Base-by-base conservation (phyloP, 2,888 invertebrate genomes). In the Abrostola tripartita region DNA sequence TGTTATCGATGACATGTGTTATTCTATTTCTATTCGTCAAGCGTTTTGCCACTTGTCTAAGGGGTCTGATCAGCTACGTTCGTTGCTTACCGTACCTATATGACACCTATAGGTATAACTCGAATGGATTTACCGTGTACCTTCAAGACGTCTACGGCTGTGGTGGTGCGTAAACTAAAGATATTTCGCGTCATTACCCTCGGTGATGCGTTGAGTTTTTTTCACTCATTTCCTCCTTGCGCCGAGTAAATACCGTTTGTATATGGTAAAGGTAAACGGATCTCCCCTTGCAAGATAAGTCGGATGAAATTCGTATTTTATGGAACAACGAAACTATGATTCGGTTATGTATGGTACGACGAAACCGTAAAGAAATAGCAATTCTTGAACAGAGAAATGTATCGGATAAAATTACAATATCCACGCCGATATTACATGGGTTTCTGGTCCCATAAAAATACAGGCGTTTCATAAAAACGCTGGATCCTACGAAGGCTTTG, bases 111-210 rank as follows among this genome's bases (percentile, higher is more conserved):
- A 57, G 12, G 42, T 37, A 7, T 42, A 37, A 37, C 44, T 37
- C 36, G 35, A 64, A 12, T 7, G 24, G 52, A 49, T 50, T 36
- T 41, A 40, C 14, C 42, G 37, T 40, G 61, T 64, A 78, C 71
- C 71, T 68, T 64, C 57, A 68, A 58, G 66, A 38, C 51, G 58
- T 51, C 60, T 76, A 79, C 44, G 12, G 2, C 40, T 40, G 57
- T 74, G 77, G 57, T 78, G 86, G 74, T 75, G 88, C 86, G 89
- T 87, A 73, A 89, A 88, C 79, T 78, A 66, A 79, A 80, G 88
- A 89, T 89, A 89, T 84, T 79, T 81, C 88, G 65, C 81, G 57
- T 83, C 88, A 88, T 88, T 88, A 87, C 86, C 68, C 74, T 41
- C 77, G 52, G 62, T 61, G 70, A 78, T 68, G 75, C 63, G 65